Base-by-base conservation (phyloP, 1,140 invertebrate genomes). In the Drosophila ambigua region DNA sequence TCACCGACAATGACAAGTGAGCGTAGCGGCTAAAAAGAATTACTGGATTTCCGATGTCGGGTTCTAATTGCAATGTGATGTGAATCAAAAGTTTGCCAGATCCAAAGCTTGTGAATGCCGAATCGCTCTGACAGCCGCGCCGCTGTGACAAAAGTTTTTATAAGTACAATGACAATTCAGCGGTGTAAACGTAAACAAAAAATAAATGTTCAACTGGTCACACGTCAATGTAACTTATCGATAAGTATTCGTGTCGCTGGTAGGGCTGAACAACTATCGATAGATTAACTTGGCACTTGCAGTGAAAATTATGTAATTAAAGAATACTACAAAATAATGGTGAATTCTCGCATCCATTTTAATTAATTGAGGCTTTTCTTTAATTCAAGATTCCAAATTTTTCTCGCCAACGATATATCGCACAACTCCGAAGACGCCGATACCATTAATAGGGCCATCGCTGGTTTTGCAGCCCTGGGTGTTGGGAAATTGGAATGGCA, bases 161-260 rank as follows among this genome's bases (percentile, higher is more conserved):
- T 71, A 46, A 26, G 68, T 63, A 48, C 76, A 83, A 59, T 64
- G 52, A 62, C 35, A 68, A 52, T 55, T 57, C 57, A 55, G 79
- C 75, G 48, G 64, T 83, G 59, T 46, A 83, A 83, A 83, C 75
- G 79, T 83, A 83, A 83, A 83, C 79, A 83, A 83, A 84, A 73
- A 68, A 67, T 54, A 64, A 59, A 31, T 81, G 53, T 51, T 45
- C 23, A 67, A 60, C 49, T 77, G 78, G 52, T 72, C 61, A 78
- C 72, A 67, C 72, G 72, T 76, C 26, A 28, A 28, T 2, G 4
- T 4, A 2, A 24, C 2, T 4, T 24, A 24, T 24, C 23, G 23
- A 24, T 24, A 24, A 24, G 0, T 2, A 24, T 24, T 24, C 4
- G 23, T 24, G 23, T 24, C 3, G 2, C 2, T 24, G 23, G 3